Evolutionary conservation across 92 coral and sea anemone species (phyloP), one percentile per base, ranked within the genome.

Genomic region (Umimayanthus chanpuru): DNA sequence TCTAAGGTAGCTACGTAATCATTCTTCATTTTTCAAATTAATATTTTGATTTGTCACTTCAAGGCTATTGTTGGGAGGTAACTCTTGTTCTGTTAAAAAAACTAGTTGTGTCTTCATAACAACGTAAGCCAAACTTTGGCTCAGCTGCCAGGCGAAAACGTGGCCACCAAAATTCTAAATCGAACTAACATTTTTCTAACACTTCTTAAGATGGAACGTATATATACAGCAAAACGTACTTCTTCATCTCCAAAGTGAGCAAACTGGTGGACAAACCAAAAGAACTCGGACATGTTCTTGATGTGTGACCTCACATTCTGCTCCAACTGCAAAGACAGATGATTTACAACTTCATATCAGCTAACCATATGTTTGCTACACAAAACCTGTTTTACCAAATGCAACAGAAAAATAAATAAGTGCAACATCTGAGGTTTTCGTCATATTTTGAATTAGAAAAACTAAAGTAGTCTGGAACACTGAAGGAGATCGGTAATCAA

Each of bases 181-280:
- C 23, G 23, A 56, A 14, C 0, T 56, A 9, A 56, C 15, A 56
- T 14, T 9, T 56, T 14, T 56, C 10, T 47, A 6, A 47, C 50
- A 47, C 8, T 78, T 44, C 36, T 11, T 3, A 15, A 16, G 74
- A 10, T 66, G 6, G 15, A 21, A 21, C 0, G 0, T 10, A 23
- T 20, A 41, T 10, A 23, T 20, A 41, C 75, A 61, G 40, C 4
- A 50, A 9, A 29, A 68, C 79, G 4, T 86, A 94, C 99, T 96
- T 97, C 99, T 86, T 97, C 95, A 38, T 88, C 91, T 70, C 99
- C 99, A 29, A 94, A 81, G 72, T 91, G 93, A 89, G 96, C 96
- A 86, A 97, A 97, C 89, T 97, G 99, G 78, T 97, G 93, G 78
- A 97, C 90, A 28, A 97, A 89, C 93, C 95, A 96, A 84, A 97